A percentile compares a stretch with the other conserved stretches of the same genome.
Evolutionary conservation across 2,888 invertebrate species (phyloP).

Genomic region (Caenorhabditis uteleia): DNA sequence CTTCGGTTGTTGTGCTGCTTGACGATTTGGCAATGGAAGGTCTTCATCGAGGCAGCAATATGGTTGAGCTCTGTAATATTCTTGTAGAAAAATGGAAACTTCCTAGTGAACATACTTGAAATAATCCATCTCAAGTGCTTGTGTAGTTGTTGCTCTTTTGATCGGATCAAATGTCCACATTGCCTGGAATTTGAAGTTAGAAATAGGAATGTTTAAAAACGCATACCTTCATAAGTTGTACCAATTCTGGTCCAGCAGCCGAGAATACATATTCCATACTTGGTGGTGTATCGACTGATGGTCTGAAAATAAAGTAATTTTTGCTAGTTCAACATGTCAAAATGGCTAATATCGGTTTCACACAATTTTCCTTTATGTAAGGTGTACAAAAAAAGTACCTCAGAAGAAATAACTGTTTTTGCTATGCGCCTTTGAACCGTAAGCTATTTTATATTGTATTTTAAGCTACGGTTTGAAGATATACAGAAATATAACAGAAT

Average conservation of each 20-base stretch:
- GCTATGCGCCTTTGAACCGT: too few species aligned
- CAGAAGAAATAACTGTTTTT: too few species aligned
- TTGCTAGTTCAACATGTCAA: not conserved
- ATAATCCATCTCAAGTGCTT: slow-evolving; percentile 59
- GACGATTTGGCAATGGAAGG: slow-evolving; percentile 56
- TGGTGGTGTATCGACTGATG: slow-evolving; percentile 10
- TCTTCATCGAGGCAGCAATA: slow-evolving; percentile 63
- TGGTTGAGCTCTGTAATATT: slow-evolving; percentile 44
- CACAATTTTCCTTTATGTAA: too few species aligned
- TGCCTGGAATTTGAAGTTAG: slow-evolving; percentile 10
- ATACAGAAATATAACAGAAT: slow-evolving; percentile 1
- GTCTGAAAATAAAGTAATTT: slow-evolving; percentile 16
- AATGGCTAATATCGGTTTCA: too few species aligned
- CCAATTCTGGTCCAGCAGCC: slow-evolving; percentile 88
- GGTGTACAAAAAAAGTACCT: too few species aligned
- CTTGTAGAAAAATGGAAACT: not conserved
- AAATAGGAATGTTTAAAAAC: not conserved
- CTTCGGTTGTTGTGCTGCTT: slow-evolving; percentile 14
- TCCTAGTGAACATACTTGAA: slow-evolving; percentile 39
- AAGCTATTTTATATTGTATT: too few species aligned
- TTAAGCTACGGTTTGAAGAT: not conserved
- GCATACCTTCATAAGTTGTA: slow-evolving; percentile 77
- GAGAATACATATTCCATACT: slow-evolving; percentile 87
- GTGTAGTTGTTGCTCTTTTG: slow-evolving; percentile 57
- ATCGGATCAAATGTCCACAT: slow-evolving; percentile 60